Base-by-base conservation (phyloP, 2,113 vertebrate species). In the Phylloscopus trochilus region DNA sequence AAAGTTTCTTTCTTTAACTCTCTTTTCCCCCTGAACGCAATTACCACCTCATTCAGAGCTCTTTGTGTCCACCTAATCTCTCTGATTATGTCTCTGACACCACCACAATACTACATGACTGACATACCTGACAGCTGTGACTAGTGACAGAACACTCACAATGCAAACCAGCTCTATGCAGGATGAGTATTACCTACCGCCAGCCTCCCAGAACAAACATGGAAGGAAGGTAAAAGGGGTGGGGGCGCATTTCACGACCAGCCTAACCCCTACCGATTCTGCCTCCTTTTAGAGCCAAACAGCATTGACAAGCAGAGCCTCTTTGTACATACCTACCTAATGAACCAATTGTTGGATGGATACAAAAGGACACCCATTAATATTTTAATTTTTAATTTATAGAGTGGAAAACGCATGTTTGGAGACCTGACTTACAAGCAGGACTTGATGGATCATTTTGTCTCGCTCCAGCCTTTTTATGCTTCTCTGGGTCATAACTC, bases 61-160 rank as follows among this genome's bases (percentile, higher is more conserved):
- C 96, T 98, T 97, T 97, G 97, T 98, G 96, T 96, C 96, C 97
- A 97, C 97, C 97, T 97, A 97, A 97, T 98, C 97, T 97, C 93
- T 95, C 96, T 3, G 92, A 98, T 97, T 98, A 94, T 98, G 97
- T 74, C 81, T 46, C 93, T 98, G 98, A 98, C 98, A 98, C 47
- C 75, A 77, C 92, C 97, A 98, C 98, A 98, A 98, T 97, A 82
- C 96, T 10, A 79, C 95, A 85, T 97, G 97, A 97, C 97, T 98
- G 97, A 98, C 92, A 52, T 97, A 97, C 97, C 97, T 97, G 97
- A 98, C 97, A 98, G 98, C 97, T 98, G 95, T 91, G 96, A 97
- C 97, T 97, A 70, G 95, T 89, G 96, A 97, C 95, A 96, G 92
- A 94, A 94, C 9, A 39, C 89, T 94, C 95, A 97, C 97, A 97